These are phyloP conservation scores for Lasioglossum vierecki DNA, from an alignment of 2,888 invertebrate species.

Conservation along the genomic window DNA sequence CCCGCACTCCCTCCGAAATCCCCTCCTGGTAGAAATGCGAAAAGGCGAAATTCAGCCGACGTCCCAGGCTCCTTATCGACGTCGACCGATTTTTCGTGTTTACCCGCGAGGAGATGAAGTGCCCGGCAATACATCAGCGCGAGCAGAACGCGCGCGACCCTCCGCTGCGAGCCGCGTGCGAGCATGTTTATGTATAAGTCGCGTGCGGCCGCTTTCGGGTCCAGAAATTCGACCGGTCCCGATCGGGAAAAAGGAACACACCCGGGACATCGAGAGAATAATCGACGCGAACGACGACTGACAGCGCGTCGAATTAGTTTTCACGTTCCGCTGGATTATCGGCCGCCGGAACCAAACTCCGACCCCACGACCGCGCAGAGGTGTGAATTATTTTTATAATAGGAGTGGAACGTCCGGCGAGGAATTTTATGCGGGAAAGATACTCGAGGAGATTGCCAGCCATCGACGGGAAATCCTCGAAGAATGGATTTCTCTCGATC, in stretches of 20 bases:
- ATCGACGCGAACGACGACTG: conserved; percentile 11
- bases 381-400: conserved; percentile 21
- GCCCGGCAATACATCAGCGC: conserved; percentile 66
- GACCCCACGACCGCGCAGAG: not conserved
- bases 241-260: not conserved
- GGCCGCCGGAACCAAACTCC: not conserved
- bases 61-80: conserved; percentile 58
- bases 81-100: conserved; percentile 70
- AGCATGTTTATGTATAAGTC: conserved; percentile 56
- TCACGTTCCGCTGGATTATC: conserved; percentile 3
- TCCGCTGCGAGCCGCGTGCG: conserved; percentile 32
- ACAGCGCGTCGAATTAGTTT: conserved; percentile 15
- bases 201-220: conserved; percentile 45
- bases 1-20: not conserved
- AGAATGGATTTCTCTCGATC: not conserved
- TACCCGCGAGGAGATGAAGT: conserved; percentile 71
- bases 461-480: conserved; percentile 15
- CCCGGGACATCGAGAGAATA: not conserved
- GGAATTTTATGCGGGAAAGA: conserved; percentile 17
- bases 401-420: not conserved
- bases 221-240: conserved; percentile 3
- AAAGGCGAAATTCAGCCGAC: conserved; percentile 54
- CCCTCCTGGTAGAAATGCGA: conserved; percentile 45
- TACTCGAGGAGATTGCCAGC: conserved; percentile 9
- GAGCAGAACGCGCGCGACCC: conserved; percentile 36